Conservation (phyloP, 92 coral and sea anemone genomes). For the Pocillopora meandrina region DNA sequence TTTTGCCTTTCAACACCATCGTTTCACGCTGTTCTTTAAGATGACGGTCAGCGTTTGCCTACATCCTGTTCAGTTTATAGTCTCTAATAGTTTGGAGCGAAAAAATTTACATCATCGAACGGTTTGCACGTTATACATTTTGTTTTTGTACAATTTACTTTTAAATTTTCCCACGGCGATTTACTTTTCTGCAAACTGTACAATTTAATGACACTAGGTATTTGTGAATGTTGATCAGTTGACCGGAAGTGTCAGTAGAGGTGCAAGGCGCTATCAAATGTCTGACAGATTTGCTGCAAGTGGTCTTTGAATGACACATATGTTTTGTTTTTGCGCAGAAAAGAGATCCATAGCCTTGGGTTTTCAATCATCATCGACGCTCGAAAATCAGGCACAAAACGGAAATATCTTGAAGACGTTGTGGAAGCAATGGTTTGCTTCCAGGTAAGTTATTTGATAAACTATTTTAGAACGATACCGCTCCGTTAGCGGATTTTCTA, state of each 20-base stretch:
- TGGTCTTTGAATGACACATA: slow-evolving; percentile 9
- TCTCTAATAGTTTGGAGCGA: neutral
- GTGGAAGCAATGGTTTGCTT: slow-evolving; percentile 93
- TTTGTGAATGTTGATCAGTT: slow-evolving; percentile 22
- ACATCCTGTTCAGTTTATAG: neutral
- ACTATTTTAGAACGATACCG: neutral
- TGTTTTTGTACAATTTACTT: slow-evolving; percentile 6
- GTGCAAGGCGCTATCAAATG: slow-evolving; percentile 53
- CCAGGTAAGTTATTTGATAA: slow-evolving; percentile 67
- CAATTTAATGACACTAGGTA: slow-evolving; percentile 20
- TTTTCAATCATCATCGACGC: slow-evolving; percentile 86
- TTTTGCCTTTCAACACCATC: neutral
- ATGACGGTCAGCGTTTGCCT: neutral
- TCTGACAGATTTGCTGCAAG: slow-evolving; percentile 25
- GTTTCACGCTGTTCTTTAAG: neutral
- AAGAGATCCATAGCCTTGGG: slow-evolving; percentile 79
- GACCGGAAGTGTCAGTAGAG: slow-evolving; percentile 54
- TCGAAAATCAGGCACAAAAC: slow-evolving; percentile 78
- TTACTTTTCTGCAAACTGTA: slow-evolving; percentile 15
- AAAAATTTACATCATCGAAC: neutral
- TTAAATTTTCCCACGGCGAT: slow-evolving; percentile 40
- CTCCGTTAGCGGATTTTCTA: neutral
- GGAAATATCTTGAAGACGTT: slow-evolving; percentile 76
- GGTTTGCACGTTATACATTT: neutral
- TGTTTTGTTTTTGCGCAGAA: slow-evolving; percentile 60